Conservation (phyloP, 2,113 vertebrate genomes). For the human (Homo sapiens) region GRCh38 chr5:40410001-40410500, state of each 20-base stretch:
- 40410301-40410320: neutral
- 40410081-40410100: neutral
- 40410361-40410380: neutral
- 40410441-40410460: neutral
- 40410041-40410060: neutral
- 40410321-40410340: neutral
- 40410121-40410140: neutral
- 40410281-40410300: neutral
- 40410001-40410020: neutral
- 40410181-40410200: neutral
- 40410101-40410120: neutral
- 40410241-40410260: no score
- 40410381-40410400: neutral
- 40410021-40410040: neutral
- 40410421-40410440: neutral
- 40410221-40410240: neutral
- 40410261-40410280: no score
- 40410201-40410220: conserved; percentile 1
- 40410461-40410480: conserved; percentile 31
- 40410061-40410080: conserved; percentile 3
- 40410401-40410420: neutral
- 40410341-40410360: neutral
- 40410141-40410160: neutral
- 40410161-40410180: conserved; percentile 26
- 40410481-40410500: neutral